Percentiles rank a stretch among this genome's conserved stretches.
Conservation (phyloP, 2,797 vertebrate genomes). For the Petrocephalus sullivani region DNA sequence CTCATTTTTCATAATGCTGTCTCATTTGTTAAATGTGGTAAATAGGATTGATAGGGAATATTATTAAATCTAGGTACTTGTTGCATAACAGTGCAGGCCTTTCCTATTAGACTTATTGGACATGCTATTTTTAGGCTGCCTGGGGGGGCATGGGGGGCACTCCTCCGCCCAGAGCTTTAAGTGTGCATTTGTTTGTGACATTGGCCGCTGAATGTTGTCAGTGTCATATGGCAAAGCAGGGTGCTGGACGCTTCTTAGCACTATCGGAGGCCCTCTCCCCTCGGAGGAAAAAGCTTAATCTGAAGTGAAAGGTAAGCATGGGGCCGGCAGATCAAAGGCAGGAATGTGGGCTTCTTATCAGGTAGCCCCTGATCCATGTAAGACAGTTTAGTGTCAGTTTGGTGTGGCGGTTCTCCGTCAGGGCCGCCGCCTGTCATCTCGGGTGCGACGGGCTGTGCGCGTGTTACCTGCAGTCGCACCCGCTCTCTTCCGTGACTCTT, state of each 20-base stretch:
- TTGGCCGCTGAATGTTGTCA: conserved; percentile 44
- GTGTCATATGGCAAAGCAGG: conserved; percentile 46
- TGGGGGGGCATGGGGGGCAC: conserved; percentile 17
- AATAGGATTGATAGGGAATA: neutral
- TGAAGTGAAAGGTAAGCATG: neutral
- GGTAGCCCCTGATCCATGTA: neutral
- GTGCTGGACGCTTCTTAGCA: conserved; percentile 26
- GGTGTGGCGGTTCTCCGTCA: neutral
- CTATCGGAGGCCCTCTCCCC: neutral
- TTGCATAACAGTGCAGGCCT: conserved; percentile 3
- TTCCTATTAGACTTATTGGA: conserved; percentile 35
- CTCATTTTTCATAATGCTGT: neutral
- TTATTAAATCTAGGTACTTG: conserved; percentile 9
- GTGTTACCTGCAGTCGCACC: neutral
- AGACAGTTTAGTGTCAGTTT: conserved; percentile 21
- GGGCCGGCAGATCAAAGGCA: neutral
- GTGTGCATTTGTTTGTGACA: conserved; percentile 50
- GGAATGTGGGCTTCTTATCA: neutral
- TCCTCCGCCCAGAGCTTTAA: conserved; percentile 46
- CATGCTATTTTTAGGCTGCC: conserved; percentile 15
- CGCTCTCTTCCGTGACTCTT: neutral
- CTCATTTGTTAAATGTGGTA: neutral
- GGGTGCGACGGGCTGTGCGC: neutral
- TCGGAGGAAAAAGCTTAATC: conserved; percentile 6
- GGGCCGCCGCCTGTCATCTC: neutral